Evolutionary conservation across 2,888 invertebrate genomes (phyloP).

Genomic region (Mythimna lalbum): DNA sequence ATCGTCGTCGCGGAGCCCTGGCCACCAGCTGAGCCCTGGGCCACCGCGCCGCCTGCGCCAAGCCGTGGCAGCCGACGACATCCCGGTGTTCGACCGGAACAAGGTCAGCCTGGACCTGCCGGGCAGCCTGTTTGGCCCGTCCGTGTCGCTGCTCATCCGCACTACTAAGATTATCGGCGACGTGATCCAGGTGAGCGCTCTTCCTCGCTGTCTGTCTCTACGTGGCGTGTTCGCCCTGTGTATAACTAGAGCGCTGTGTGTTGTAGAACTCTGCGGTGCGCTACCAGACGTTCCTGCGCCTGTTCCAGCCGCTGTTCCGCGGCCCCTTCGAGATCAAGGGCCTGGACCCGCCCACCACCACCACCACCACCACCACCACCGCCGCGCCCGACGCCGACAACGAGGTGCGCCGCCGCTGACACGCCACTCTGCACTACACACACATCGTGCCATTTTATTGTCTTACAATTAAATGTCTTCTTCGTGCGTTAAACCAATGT

Average conservation of each 20-base stretch:
- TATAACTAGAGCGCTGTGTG: constrained; percentile 8
- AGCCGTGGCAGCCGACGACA: constrained; percentile 83
- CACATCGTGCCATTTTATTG: constrained; percentile 25
- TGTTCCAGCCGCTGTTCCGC: constrained; percentile 94
- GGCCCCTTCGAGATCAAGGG: constrained; percentile 94
- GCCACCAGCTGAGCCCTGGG: constrained; percentile 54
- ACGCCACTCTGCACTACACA: not conserved
- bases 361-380: constrained; percentile 69
- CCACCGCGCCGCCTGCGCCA: constrained; percentile 51
- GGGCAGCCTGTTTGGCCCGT: constrained; percentile 92
- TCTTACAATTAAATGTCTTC: not conserved
- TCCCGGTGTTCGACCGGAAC: constrained; percentile 92
- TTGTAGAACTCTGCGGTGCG: constrained; percentile 95
- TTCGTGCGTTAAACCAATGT: not conserved
- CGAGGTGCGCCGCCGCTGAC: constrained; percentile 75
- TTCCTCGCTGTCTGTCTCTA: not conserved
- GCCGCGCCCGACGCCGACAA: constrained; percentile 66
- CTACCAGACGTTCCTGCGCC: constrained; percentile 93
- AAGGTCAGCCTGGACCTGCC: constrained; percentile 93
- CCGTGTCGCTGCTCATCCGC: constrained; percentile 92
- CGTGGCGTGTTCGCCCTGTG: not conserved
- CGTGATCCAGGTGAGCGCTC: constrained; percentile 90
- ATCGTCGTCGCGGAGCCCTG: constrained; percentile 61
- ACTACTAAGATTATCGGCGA: constrained; percentile 92
- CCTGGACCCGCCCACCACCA: constrained; percentile 90